Base-by-base conservation (phyloP, 2,888 invertebrate species). In the Coecobrya sp. region DNA sequence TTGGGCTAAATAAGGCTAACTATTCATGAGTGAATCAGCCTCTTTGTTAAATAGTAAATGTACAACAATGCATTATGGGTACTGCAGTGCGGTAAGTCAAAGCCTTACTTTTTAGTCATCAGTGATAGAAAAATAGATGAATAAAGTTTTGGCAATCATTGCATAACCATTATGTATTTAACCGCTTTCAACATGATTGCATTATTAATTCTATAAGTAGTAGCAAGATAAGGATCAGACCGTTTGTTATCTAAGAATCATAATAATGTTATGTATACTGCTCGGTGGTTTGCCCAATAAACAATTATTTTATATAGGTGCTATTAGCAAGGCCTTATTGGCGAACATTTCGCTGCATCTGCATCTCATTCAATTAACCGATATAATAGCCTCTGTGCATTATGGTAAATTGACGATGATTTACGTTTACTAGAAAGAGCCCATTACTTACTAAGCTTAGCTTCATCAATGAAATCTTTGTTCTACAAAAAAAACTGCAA, bases 161-260 rank as follows among this genome's bases (percentile, higher is more conserved):
- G 76, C 76, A 76, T 76, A 76, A 76, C 45, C 22, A 45, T n/a
- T n/a, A n/a, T 70, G 1, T 36, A n/a, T 0, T 25, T 70, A 11
- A 45, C 76, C 49, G 49, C 49, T 76, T 76, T 76, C 76, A 52
- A 76, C 76, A 76, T 76, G 76, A 76, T 76, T 76, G 22, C 76
- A 49, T 16, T 45, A 76, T 76, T 25, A 49, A 76, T 76, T 76
- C 45, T 76, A 36, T 19, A 36, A 52, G 68, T 36, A 70, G 36
- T 70, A 36, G 25, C 0, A 65, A 4, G 0, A 25, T 36, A 2
- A 36, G 65, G 45, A 76, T 25, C 27, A 42, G 42, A 25, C 13
- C 11, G 49, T 16, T 13, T 49, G 27, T 76, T 49, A 49, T 76
- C 45, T 55, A n/a, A n/a, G 49, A 19, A 73, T 19, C 30, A 70